Conservation (phyloP, 2,797 vertebrate species). For the Spinus pinus region DNA sequence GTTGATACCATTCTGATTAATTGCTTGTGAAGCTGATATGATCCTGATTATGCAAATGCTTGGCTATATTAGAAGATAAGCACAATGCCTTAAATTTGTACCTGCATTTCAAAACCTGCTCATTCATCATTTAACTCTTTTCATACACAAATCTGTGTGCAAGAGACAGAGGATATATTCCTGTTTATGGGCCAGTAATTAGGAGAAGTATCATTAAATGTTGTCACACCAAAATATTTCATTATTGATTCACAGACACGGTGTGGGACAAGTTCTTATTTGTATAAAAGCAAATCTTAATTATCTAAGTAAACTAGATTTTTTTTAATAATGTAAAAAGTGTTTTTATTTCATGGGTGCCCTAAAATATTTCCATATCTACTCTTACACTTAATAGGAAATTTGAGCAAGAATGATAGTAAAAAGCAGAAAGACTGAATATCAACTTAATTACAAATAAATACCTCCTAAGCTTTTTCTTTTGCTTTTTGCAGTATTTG, state of each 20-base stretch:
- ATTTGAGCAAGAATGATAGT: not conserved
- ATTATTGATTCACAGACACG: not conserved
- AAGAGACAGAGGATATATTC: not conserved
- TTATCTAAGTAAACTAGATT: not conserved
- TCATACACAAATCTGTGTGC: not conserved
- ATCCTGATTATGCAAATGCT: constrained; percentile 6
- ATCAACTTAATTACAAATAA: not conserved
- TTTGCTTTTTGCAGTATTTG: not conserved
- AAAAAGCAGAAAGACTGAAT: not conserved
- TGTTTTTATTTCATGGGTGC: not conserved
- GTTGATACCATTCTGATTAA: not conserved
- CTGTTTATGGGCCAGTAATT: not conserved
- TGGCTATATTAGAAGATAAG: not conserved
- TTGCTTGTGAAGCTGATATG: not conserved
- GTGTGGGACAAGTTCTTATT: not conserved
- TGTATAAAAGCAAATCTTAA: not conserved
- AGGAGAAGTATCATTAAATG: not conserved
- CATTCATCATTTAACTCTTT: not conserved
- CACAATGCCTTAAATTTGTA: not conserved
- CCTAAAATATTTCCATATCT: not conserved
- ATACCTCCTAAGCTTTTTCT: not conserved
- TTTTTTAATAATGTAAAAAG: not conserved
- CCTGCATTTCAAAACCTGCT: not conserved
- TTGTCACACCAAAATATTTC: not conserved
- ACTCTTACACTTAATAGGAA: not conserved